Evolutionary conservation across 2,888 invertebrate genomes (phyloP), one percentile per base, ranked within the genome.

Genomic region (Dryobotodes eremita): DNA sequence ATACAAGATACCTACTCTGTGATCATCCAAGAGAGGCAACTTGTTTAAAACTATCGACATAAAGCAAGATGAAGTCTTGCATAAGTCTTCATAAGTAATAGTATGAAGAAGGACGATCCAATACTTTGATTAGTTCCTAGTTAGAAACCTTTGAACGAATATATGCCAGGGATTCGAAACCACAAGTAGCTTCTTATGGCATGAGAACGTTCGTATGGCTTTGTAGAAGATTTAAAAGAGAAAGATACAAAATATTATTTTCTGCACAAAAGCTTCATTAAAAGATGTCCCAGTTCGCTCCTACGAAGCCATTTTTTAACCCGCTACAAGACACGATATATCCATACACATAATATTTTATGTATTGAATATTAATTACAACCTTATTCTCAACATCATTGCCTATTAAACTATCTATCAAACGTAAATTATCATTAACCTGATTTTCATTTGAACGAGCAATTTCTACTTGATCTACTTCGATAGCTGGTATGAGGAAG

Each of bases 391-490:
- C 62, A 70, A 75, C 26, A 50, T 57, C 20, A 79, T 69, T 65
- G 84, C 74, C 57, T 53, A 79, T 83, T 70, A 86, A 84, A 79
- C 65, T 79, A 79, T 86, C 62, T 74, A 83, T 79, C 70, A 74
- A 71, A 66, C 70, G 70, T 75, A 72, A 83, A 71, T 86, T 84
- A 84, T 68, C 66, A 84, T 87, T 84, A 86, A 84, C 87, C 84
- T 84, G 55, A 84, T 84, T 84, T 79, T 46, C 80, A 86, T 74
- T 73, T 48, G 42, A 75, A 84, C 42, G 71, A 84, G 80, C 75
- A 86, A 84, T 84, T 84, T 84, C 79, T 75, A 73, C 84, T 73
- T 79, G 87, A 84, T 79, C 84, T 84, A 87, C 87, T 84, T 84
- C 71, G 59, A 86, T 69, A 57, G 65, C 42, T 68, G 48, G 55